Conservation (phyloP, 2,113 vertebrate species). For the Cavia porcellus region DNA sequence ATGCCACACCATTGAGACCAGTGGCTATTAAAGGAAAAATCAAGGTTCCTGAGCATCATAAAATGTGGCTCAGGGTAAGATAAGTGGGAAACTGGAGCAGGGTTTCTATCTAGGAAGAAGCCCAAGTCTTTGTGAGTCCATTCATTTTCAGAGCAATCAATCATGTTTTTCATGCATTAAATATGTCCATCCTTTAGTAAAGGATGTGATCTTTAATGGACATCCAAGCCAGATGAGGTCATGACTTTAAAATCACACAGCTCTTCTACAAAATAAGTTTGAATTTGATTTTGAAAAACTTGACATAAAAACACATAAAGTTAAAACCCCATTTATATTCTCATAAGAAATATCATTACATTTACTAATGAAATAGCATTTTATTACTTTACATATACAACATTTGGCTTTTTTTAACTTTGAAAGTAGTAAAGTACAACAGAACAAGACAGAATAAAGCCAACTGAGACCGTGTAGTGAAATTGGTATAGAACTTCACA, state of each 20-base stretch:
- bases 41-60: not conserved
- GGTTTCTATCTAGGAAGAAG: not conserved
- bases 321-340: not conserved
- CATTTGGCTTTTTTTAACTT: not conserved
- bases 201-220: not conserved
- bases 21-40: not conserved
- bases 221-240: not conserved
- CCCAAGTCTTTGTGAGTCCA: too few relatives aligned
- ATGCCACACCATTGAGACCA: not conserved
- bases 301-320: constrained; percentile 4
- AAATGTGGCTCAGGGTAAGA: not conserved
- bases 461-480: too few relatives aligned
- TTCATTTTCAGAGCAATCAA: not conserved
- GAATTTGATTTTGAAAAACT: not conserved
- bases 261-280: not conserved
- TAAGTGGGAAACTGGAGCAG: not conserved
- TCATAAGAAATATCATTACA: not conserved
- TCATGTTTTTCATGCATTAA: not conserved
- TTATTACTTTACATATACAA: not conserved
- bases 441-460: too few relatives aligned
- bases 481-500: too few relatives aligned
- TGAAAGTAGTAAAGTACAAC: too few relatives aligned
- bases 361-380: not conserved
- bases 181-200: not conserved
- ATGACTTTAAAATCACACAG: not conserved